phyloP scores from a whole-genome alignment of 2,888 invertebrate species.

The Osedax frankpressi region DNA sequence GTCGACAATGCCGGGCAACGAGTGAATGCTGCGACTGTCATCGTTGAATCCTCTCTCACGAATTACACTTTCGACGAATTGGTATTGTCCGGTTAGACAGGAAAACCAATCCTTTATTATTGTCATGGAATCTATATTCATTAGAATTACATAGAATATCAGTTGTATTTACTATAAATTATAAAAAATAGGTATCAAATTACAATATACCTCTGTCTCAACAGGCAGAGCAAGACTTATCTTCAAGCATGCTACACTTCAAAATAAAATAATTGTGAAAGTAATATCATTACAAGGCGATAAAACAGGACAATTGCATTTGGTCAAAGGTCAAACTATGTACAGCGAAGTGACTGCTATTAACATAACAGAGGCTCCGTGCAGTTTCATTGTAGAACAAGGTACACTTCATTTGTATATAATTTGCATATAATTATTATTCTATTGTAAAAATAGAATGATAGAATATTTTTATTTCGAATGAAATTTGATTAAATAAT shows the following conservation, averaged over 20 bases:
- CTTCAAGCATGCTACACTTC: slow-evolving; percentile 28
- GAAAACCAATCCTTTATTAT: no score
- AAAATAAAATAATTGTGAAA: slow-evolving; percentile 22
- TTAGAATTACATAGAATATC: no score
- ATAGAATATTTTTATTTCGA: no score
- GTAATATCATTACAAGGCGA: slow-evolving; percentile 29
- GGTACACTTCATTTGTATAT: no score
- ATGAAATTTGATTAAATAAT: no score
- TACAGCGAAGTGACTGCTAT: slow-evolving; percentile 31
- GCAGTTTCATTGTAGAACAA: slow-evolving; percentile 32
- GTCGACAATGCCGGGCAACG: slow-evolving; percentile 30
- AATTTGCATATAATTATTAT: no score
- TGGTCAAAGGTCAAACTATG: slow-evolving; percentile 29
- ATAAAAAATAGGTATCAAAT: not conserved
- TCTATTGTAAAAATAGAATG: no score
- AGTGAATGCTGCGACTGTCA: slow-evolving; percentile 31
- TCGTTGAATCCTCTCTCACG: slow-evolving; percentile 30
- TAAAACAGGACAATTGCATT: slow-evolving; percentile 32
- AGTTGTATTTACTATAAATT: not conserved
- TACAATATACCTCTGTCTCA: no score
- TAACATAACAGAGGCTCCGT: slow-evolving; percentile 34
- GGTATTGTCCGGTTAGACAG: slow-evolving; percentile 30
- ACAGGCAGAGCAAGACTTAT: slow-evolving; percentile 26
- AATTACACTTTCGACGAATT: slow-evolving; percentile 33
- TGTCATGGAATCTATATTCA: no score